A percentile compares a stretch with the other conserved stretches of the same genome.
These are phyloP conservation scores for Ranitomeya imitator DNA, from an alignment of 2,113 vertebrate genomes.

Conservation along the genomic window DNA sequence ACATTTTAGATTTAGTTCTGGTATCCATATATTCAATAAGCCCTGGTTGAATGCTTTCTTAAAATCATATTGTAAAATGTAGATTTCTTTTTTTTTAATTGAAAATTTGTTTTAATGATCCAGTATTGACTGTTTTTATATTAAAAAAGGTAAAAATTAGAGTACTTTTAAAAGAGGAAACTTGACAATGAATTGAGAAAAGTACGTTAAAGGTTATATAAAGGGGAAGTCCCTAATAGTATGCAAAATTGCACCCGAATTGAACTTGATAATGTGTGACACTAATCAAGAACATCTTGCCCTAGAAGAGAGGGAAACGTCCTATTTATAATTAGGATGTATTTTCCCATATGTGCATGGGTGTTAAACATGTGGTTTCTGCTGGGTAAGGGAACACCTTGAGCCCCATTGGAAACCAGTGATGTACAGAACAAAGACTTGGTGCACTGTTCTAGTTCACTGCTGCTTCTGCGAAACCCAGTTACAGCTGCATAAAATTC, in stretches of 20 bases:
- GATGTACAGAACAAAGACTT: background rate
- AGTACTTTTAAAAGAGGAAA: background rate
- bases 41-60: background rate
- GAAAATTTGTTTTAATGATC: background rate
- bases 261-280: background rate
- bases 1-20: background rate
- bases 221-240: constrained; percentile 33
- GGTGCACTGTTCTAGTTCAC: background rate
- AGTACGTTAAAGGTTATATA: constrained; percentile 24
- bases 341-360: background rate
- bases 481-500: too few relatives aligned
- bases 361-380: background rate
- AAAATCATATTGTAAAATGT: background rate
- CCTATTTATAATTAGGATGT: constrained; percentile 31
- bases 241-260: constrained; percentile 16
- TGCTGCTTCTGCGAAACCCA: background rate
- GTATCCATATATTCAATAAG: background rate
- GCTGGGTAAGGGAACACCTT: background rate
- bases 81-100: background rate
- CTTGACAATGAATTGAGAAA: background rate
- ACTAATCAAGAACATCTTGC: background rate
- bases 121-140: background rate
- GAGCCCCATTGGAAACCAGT: background rate
- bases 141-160: background rate
- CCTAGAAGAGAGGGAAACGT: background rate